Percentiles rank a stretch among this genome's conserved stretches.
These are phyloP conservation scores for Trichoplusia ni DNA, from an alignment of 1,140 invertebrate genomes.

Conservation along the genomic window DNA sequence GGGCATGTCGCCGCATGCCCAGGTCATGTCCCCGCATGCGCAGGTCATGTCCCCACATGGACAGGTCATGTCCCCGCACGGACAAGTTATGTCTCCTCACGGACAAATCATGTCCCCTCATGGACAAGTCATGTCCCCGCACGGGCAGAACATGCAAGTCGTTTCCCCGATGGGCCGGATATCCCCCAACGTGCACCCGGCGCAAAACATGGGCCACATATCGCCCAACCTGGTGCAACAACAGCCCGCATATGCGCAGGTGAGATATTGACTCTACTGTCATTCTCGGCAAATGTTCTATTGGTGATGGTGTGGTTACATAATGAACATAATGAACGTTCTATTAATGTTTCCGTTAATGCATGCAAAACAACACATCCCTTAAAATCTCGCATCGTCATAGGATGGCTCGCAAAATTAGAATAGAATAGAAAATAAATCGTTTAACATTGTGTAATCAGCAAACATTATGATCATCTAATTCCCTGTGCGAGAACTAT, in stretches of 20 bases:
- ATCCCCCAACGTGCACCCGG: slow-evolving; percentile 30
- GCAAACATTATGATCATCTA: too few species aligned
- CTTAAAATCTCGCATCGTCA: too few species aligned
- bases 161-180: slow-evolving; percentile 24
- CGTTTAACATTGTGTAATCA: too few species aligned
- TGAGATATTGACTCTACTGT: background rate
- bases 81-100: slow-evolving; percentile 27
- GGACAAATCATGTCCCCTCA: slow-evolving; percentile 21
- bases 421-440: too few species aligned
- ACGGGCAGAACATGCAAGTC: slow-evolving; percentile 6
- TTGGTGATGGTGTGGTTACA: too few species aligned
- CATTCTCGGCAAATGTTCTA: background rate
- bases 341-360: too few species aligned
- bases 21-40: slow-evolving; percentile 15
- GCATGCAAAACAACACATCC: too few species aligned
- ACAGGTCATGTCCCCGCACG: slow-evolving; percentile 30
- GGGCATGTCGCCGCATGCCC: slow-evolving; percentile 10
- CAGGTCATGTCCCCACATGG: slow-evolving; percentile 15
- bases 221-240: slow-evolving; percentile 35
- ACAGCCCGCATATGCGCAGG: slow-evolving; percentile 1
- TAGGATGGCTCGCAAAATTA: too few species aligned
- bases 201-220: slow-evolving; percentile 36
- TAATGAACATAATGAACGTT: too few species aligned
- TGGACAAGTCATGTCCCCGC: slow-evolving; percentile 8
- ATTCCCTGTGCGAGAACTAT: too few species aligned